A percentile compares a stretch with the other conserved stretches of the same genome.
Conservation (phyloP, 2,113 vertebrate genomes). For the Petrocephalus microphthalmus region DNA sequence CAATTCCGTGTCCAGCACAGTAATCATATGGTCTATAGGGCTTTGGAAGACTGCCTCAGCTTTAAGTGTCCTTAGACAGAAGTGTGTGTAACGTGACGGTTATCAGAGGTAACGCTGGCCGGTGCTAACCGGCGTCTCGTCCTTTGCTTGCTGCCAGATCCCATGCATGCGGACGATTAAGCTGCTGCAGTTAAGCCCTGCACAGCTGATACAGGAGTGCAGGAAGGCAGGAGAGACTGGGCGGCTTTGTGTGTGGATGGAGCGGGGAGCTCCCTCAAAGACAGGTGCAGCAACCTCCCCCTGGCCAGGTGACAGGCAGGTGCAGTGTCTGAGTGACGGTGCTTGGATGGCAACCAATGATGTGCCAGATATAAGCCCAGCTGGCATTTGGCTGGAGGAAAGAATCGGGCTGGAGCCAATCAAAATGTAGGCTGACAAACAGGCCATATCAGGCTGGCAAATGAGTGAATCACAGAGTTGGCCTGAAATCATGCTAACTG, state of each 20-base stretch:
- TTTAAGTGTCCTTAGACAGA: neutral
- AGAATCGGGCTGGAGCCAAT: neutral
- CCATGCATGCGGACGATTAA: neutral
- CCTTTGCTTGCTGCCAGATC: neutral
- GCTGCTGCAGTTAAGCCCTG: neutral
- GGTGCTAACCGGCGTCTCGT: too few relatives aligned
- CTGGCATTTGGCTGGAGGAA: neutral
- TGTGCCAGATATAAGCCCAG: neutral
- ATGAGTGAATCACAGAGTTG: neutral
- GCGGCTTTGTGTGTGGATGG: neutral
- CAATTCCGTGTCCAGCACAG: neutral
- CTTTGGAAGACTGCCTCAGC: neutral
- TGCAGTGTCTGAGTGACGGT: neutral
- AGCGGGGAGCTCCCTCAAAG: neutral
- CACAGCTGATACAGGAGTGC: neutral
- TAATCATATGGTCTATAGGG: neutral
- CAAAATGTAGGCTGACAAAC: neutral
- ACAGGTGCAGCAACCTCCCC: neutral
- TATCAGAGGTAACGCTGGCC: neutral
- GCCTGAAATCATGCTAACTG: neutral
- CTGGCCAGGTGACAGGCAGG: neutral
- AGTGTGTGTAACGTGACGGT: too few relatives aligned
- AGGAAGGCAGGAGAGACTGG: neutral
- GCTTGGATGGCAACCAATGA: neutral
- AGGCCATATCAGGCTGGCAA: neutral